Conservation (phyloP, 2,113 vertebrate genomes). For the Serilophus lunatus region DNA sequence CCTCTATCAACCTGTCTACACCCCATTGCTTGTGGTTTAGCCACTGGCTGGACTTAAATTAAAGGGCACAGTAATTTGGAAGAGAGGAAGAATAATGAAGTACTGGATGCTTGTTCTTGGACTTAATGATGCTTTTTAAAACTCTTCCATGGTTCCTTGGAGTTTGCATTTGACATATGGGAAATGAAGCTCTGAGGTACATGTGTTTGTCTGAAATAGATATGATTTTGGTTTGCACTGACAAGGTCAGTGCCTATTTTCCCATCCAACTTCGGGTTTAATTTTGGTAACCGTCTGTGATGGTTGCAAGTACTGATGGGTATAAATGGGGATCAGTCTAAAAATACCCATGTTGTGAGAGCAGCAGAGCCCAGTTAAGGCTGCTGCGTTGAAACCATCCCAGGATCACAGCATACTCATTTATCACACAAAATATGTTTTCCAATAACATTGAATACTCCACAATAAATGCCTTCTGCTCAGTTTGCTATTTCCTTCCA, state of each 20-base stretch:
- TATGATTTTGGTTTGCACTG: not conserved
- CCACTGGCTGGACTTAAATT: not conserved
- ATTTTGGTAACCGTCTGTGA: slow-evolving; percentile 15
- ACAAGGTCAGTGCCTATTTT: slow-evolving; percentile 44
- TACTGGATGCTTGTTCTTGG: not conserved
- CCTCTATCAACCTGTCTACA: not conserved
- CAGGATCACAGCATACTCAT: not conserved
- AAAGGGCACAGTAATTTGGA: not conserved
- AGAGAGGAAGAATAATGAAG: not conserved
- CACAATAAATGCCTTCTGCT: slow-evolving; percentile 13
- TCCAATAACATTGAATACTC: not conserved
- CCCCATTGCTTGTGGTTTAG: not conserved
- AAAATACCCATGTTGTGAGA: slow-evolving; percentile 15
- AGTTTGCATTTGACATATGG: not conserved
- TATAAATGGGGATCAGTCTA: slow-evolving; percentile 36
- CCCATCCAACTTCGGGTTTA: slow-evolving; percentile 40
- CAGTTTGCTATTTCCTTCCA: not conserved
- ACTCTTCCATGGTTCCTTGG: not conserved
- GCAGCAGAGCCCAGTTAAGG: not conserved
- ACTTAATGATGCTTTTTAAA: not conserved
- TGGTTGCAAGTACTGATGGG: not conserved
- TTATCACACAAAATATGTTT: not conserved
- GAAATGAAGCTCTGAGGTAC: not conserved
- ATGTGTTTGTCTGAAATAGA: not conserved
- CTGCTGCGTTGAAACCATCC: not conserved